Evolutionary conservation across 2,797 vertebrate species (phyloP), one percentile per base, ranked within the genome.

Genomic region (Halcyon badia): DNA sequence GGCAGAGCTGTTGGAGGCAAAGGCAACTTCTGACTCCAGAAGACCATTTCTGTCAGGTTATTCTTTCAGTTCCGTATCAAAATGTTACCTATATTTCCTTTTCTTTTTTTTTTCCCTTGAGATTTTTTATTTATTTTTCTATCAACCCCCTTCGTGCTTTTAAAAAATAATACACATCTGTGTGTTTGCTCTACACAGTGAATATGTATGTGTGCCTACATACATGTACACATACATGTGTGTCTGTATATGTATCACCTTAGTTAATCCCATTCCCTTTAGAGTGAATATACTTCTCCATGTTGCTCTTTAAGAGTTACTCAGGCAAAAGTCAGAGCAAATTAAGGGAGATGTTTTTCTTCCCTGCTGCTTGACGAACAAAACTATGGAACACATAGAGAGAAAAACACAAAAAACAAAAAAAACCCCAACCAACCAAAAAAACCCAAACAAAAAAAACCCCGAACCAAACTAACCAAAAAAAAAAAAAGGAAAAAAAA

Each of bases 1-100:
- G 95, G 96, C 94, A 92, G 97, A 97, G 94, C 90, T 97, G 94
- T 98, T 97, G 96, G 97, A 98, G 94, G 97, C 90, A 94, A 97
- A 98, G 93, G 91, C 97, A 98, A 97, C 84, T 97, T 98, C 94
- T 64, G 73, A 95, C 93, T 97, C 95, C 77, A 83, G 94, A 98
- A 97, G 82, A 90, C 76, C 15, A 71, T 93, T 97, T 97, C 72
- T 88, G 87, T 61, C 93, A 83, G 84, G 46, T 97, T 96, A 90
- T 97, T 95, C 91, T 88, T 97, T 97, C n/a, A 94, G 97, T 97
- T 97, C 87, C 95, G 60, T 72, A 95, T 78, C 33, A 76, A 97
- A 97, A 96, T 95, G 83, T 94, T 95, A 87, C 37, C 66, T 42
- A 5, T 60, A 16, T 31, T 64, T 84, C 33, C 1, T 76, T 65